Base-by-base conservation (phyloP, 2,888 invertebrate genomes). In the Drosophila demipolita region DNA sequence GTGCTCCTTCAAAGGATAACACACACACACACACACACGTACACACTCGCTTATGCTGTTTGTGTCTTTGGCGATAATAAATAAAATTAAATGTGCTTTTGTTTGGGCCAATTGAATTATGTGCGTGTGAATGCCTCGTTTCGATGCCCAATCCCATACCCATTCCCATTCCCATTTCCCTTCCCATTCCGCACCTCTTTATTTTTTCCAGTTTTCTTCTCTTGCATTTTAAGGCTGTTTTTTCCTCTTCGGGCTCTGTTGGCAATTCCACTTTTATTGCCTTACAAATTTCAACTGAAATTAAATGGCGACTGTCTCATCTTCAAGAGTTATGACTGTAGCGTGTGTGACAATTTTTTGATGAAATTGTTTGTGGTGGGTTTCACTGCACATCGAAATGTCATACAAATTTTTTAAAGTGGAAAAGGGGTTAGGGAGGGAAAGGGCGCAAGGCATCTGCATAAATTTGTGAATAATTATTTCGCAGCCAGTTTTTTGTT, bases 71-170 rank as follows among this genome's bases (percentile, higher is more conserved):
- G 53, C 55, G 77, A 79, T 75, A 88, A 88, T 89, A 88, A 88
- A 89, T 88, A 88, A 88, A 83, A 87, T 80, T 80, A 82, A 87
- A 90, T 90, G 87, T 84, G 84, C 81, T 89, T 89, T 88, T 87
- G 84, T 88, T 88, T 87, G 80, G 75, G 73, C 80, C 88, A 85
- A 91, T 91, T 90, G 90, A 91, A 90, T 91, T 91, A 91, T 91
- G 91, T 88, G 89, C 91, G 89, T 91, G 91, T 89, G 90, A 91
- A 91, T 87, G 78, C 70, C 75, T 77, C 76, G 67, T 68, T 82
- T 75, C 59, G 61, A 65, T 62, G 62, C 63, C 45, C 63, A 57
- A 52, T 61, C 32, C 29, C 57, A 26, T 36, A 66, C 52, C 50
- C 50, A 35, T 17, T 49, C 52, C 50, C 50, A 35, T 17, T 49